A percentile compares a stretch with the other conserved stretches of the same genome.
phyloP scores from a whole-genome alignment of 2,888 invertebrate species.

The Chloromyia formosa region DNA sequence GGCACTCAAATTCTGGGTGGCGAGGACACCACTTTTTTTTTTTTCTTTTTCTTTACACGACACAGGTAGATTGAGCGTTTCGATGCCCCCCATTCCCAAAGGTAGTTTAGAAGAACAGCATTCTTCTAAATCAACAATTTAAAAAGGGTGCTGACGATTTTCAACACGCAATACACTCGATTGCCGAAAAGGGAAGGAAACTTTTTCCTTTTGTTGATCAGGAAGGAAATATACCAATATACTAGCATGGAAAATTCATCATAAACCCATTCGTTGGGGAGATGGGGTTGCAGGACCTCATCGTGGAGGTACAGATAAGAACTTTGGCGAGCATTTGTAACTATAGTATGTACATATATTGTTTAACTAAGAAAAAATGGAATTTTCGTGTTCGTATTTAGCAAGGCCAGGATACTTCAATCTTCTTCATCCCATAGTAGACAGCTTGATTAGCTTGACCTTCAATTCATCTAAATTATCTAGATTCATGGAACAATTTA shows the following conservation, averaged over 20 bases:
- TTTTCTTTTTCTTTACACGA: neutral
- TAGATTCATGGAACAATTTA: no score
- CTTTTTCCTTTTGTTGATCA: neutral
- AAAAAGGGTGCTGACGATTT: slow-evolving; percentile 48
- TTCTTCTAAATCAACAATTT: slow-evolving; percentile 49
- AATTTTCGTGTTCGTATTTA: no score
- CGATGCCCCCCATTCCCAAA: slow-evolving; percentile 4
- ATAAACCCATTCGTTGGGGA: slow-evolving; percentile 7
- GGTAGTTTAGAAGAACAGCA: neutral
- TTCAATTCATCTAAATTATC: no score
- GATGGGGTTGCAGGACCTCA: neutral
- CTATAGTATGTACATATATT: no score
- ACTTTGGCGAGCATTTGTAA: no score
- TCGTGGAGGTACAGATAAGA: no score
- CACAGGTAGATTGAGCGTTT: neutral
- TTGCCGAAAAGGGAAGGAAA: slow-evolving; percentile 22
- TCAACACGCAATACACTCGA: slow-evolving; percentile 47
- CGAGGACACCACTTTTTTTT: slow-evolving; percentile 22
- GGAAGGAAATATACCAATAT: neutral
- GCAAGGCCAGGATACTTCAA: no score
- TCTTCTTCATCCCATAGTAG: no score
- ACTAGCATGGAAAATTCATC: slow-evolving; percentile 6
- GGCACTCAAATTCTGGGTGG: slow-evolving; percentile 7
- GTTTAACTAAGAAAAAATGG: no score
- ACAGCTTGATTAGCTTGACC: no score